Base-by-base conservation (phyloP, 2,888 invertebrate genomes). In the Andrena trimmerana region DNA sequence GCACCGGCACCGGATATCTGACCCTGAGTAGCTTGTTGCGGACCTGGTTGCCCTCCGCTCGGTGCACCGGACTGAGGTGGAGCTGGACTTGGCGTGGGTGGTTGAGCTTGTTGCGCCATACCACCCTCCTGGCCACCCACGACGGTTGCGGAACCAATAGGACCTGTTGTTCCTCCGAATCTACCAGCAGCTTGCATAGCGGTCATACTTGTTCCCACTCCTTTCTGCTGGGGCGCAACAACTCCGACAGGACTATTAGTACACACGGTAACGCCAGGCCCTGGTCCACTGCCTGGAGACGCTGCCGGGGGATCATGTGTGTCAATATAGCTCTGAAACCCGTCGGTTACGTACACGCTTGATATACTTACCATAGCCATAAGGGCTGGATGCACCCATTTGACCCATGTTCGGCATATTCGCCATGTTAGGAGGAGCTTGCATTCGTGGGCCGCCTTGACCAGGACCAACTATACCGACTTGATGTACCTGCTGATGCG, bases 61-160 rank as follows among this genome's bases (percentile, higher is more conserved):
- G 96, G 97, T 57, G 97, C 96, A 7, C 97, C 97, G 67, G 97
- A 96, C 88, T 97, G 97, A 13, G 97, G 97, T 87, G 97, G 97
- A 88, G 97, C 97, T 52, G 97, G 97, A 62, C 97, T 96, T 54
- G 97, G 97, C 50, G 97, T 97, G 67, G 97, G 96, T 27, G 97
- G 97, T 90, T 97, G 97, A 31, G 97, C 96, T 92, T 96, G 97
- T 83, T 96, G 96, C 5, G 97, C 96, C 94, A 96, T 96, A 59
- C 96, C 96, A 70, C 95, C 95, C 84, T 96, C 96, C 89, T 95
- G 96, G 82, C 95, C 96, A 69, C 94, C 95, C 87, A 94, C 93
- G 1, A 94, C 95, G 88, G 94, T 95, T 1, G 91, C 90, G 83
- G 93, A 95, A 75, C 94, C 95, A 92, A 95, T 96, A 88, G 94